phyloP scores from a whole-genome alignment of 2,113 vertebrate species.

The Amblyopsis rosae region DNA sequence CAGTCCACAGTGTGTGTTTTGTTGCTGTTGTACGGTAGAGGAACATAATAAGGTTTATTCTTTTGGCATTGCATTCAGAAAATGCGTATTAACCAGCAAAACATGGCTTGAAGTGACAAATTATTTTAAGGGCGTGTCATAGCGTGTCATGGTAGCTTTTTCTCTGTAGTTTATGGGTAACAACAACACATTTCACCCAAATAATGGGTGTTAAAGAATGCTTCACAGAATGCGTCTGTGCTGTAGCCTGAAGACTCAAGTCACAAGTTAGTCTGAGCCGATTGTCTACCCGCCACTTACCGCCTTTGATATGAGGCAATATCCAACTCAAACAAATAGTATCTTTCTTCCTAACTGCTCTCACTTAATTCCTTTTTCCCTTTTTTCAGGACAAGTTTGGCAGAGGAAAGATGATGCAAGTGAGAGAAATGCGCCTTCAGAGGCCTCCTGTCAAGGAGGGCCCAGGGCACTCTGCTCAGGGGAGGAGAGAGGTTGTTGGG shows the following conservation, averaged over 20 bases:
- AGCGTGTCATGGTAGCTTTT: too few relatives aligned
- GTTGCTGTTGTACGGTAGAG: too few relatives aligned
- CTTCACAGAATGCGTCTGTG: too few relatives aligned
- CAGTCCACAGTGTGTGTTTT: too few relatives aligned
- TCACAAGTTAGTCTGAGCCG: constrained; percentile 7
- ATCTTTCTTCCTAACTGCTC: constrained; percentile 37
- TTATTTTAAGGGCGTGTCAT: too few relatives aligned
- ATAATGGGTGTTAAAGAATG: not conserved
- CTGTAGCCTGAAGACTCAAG: too few relatives aligned
- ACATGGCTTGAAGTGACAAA: too few relatives aligned
- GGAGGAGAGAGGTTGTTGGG: not conserved
- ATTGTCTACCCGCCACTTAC: not conserved
- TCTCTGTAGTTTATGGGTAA: not conserved
- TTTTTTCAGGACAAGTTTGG: constrained; percentile 35
- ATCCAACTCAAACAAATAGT: constrained; percentile 50
- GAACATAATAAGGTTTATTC: too few relatives aligned
- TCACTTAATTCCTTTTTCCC: constrained; percentile 40
- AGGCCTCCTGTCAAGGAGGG: constrained; percentile 32
- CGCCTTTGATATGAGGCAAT: constrained; percentile 58
- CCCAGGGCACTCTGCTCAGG: constrained; percentile 28
- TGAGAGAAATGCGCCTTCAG: constrained; percentile 25
- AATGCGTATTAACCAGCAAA: too few relatives aligned
- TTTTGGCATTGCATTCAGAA: too few relatives aligned
- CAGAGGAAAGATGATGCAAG: constrained; percentile 51
- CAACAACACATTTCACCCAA: not conserved